These are phyloP conservation scores for Adrianichthys oophorus DNA, from an alignment of 2,797 vertebrate genomes.

Conservation along the genomic window DNA sequence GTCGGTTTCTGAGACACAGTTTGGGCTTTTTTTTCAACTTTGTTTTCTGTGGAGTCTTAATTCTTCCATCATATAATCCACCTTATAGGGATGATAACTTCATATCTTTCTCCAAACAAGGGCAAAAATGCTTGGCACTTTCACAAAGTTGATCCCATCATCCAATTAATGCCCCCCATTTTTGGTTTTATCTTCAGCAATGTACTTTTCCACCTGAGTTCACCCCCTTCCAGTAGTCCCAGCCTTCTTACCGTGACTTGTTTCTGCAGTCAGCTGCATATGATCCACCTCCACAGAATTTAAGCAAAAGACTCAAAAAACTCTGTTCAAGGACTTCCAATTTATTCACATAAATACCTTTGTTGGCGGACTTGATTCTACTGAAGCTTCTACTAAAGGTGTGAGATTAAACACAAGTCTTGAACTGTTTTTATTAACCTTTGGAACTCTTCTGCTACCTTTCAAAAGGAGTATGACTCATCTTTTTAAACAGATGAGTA, in stretches of 20 bases:
- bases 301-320: not conserved
- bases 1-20: too few species aligned
- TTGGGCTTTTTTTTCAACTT: not conserved
- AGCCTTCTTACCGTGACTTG: conserved; percentile 15
- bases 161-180: conserved; percentile 56
- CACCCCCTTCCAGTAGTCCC: conserved; percentile 37
- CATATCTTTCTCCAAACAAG: conserved; percentile 58
- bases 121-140: conserved; percentile 50
- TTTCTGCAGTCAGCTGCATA: conserved; percentile 18
- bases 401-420: not conserved
- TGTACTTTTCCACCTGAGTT: conserved; percentile 60
- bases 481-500: not conserved
- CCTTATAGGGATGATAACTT: conserved; percentile 33
- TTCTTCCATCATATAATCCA: conserved; percentile 10
- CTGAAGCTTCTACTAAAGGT: conserved; percentile 1
- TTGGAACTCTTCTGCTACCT: not conserved
- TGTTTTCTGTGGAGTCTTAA: not conserved
- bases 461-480: not conserved
- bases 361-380: too few species aligned
- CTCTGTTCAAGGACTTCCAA: too few species aligned
- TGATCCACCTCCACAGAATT: conserved; percentile 16
- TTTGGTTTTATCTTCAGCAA: conserved; percentile 53
- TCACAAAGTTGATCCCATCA: conserved; percentile 40
- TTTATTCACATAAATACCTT: too few species aligned
- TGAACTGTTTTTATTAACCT: not conserved